Evolutionary conservation across 2,888 invertebrate genomes (phyloP), one percentile per base, ranked within the genome.

Genomic region (Luperina nickerlii): DNA sequence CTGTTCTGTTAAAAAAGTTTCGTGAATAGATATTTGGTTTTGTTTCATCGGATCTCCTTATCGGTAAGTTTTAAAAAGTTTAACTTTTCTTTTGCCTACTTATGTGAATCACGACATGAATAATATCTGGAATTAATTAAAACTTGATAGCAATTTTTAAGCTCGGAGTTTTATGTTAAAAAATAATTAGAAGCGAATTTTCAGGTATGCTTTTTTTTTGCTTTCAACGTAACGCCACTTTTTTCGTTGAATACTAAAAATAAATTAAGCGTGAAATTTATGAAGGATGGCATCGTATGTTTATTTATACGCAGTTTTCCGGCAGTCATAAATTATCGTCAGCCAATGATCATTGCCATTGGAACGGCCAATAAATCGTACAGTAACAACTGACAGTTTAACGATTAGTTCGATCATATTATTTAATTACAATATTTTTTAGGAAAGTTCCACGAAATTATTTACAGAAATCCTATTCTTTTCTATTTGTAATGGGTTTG

Each of bases 51-150:
- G 66, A 77, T 79, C 72, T 38, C 70, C 68, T 76, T 83, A 63
- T 72, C 78, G 90, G 90, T 90, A 74, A 90, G 90, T 90, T 85
- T 54, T 20, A 18, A 9, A 54, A 60, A 54, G 15, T 38, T 54
- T 54, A 38, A 9, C 57, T 38, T 70, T 32, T n/a, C 18, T 11
- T 57, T 71, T 57, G 0, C 7, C 9, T 11, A 18, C 11, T 20
- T 60, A 13, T 13, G 11, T 38, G 11, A n/a, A 18, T 38, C 15
- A 70, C 18, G 18, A 54, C 0, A 38, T 42, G 13, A 71, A 11
- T 7, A n/a, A 38, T 60, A n/a, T 38, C 11, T 18, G 11, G 7
- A 57, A n/a, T 51, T 32, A 5, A 38, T 38, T 54, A 3, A 54
- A 54, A 54, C 18, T 38, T 11, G 57, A 38, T 11, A 38, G 18